phyloP scores from a whole-genome alignment of 2,113 vertebrate species.

The Pleuronectes platessa region DNA sequence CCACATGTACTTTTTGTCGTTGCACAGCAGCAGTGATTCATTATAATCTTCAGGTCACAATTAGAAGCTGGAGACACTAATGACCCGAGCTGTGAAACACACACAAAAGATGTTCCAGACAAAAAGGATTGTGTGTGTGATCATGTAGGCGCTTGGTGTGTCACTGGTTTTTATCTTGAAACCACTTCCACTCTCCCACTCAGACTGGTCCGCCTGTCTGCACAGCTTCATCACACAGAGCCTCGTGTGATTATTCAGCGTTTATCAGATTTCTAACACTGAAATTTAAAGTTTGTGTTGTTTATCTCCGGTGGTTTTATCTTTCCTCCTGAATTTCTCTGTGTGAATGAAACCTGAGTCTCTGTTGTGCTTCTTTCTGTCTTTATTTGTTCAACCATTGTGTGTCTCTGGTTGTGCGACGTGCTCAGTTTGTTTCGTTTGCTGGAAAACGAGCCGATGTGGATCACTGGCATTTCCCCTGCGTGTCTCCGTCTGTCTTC shows the following conservation, averaged over 20 bases:
- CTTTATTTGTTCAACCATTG: background rate
- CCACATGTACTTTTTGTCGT: too few relatives aligned
- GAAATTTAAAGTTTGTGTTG: background rate
- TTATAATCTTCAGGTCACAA: background rate
- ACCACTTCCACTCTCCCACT: background rate
- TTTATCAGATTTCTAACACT: too few relatives aligned
- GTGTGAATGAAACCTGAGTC: too few relatives aligned
- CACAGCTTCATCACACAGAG: too few relatives aligned
- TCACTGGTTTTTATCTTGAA: constrained; percentile 31
- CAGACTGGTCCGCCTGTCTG: background rate
- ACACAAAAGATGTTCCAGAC: background rate
- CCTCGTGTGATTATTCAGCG: too few relatives aligned
- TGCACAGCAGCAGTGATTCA: background rate
- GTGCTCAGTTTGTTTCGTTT: background rate
- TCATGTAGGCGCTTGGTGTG: background rate
- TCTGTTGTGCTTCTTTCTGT: background rate
- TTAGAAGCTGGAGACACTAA: background rate
- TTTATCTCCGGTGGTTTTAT: background rate
- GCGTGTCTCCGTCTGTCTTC: background rate
- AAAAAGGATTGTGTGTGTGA: background rate
- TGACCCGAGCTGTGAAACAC: background rate
- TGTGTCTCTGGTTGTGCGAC: background rate
- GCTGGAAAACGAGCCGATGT: background rate
- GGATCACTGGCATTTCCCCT: background rate
- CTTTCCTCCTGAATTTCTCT: background rate